Base-by-base conservation (phyloP, 1,140 invertebrate genomes). In the Drosophila lacteicornis region DNA sequence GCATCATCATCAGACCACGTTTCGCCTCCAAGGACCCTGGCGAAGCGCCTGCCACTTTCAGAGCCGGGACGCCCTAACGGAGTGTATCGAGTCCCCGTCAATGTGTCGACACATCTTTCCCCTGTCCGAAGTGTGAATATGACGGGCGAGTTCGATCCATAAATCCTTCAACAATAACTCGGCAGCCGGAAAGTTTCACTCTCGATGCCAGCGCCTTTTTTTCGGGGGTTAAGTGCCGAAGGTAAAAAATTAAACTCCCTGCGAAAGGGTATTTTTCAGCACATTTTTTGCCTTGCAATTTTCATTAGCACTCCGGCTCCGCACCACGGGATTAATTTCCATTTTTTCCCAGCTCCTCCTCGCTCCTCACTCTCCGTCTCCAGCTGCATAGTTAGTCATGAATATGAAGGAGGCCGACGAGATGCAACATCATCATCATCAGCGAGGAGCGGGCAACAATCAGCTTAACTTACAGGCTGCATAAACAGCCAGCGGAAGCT, bases 381-480 rank as follows among this genome's bases (percentile, higher is more conserved):
- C 59, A 59, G 63, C 66, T 55, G 66, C 76, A 71, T 59, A 80
- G 75, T 77, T 73, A 84, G 75, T 84, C 82, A 84, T 84, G 81
- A 84, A 84, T 82, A 78, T 75, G 68, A 70, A 68, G 62, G 63
- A 76, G 63, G 59, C 57, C 75, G 70, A 11, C 49, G 63, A 68
- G 67, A 46, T 40, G 55, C 71, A 71, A 13, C 70, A 47, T 46
- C 77, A 69, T 75, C 63, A 58, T 58, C 66, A 58, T 25, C 47
- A 50, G 38, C 55, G 12, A 1, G 53, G 53, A 40, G 75, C 36
- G n/a, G 74, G 42, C 66, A 80, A 69, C 82, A 85, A 85, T 82
- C 82, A 82, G 79, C 82, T 86, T 86, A 86, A 75, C 75, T 86
- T 86, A 65, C 79, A 81, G 78, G 82, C 82, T 85, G 73, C 53